phyloP scores from a whole-genome alignment of 2,113 vertebrate genomes.

The Origma solitaria region DNA sequence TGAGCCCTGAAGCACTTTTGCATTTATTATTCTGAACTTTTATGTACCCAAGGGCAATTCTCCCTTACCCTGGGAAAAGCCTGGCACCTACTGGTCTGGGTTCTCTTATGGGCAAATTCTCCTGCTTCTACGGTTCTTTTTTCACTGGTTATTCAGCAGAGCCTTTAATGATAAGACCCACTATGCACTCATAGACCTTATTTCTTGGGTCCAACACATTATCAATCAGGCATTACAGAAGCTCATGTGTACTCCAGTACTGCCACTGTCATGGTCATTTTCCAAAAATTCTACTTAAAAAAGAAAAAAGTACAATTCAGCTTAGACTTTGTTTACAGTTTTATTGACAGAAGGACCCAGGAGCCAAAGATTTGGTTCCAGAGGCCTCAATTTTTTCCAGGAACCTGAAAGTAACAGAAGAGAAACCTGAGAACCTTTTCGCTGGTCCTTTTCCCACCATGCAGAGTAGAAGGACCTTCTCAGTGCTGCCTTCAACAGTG shows the following conservation, averaged over 20 bases:
- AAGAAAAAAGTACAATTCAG: not conserved
- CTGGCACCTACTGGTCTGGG: not conserved
- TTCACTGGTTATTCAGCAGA: not conserved
- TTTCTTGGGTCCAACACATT: not conserved
- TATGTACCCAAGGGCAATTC: fast-evolving
- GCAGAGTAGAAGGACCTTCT: not conserved
- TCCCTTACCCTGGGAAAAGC: not conserved
- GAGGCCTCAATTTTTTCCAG: not conserved
- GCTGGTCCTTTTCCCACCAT: fast-evolving
- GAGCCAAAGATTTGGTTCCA: not conserved
- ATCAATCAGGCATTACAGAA: not conserved
- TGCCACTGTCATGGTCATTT: too few species aligned
- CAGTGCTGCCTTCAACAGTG: not conserved
- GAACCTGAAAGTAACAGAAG: slow-evolving; percentile 20
- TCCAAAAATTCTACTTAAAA: not conserved
- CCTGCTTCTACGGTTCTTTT: not conserved
- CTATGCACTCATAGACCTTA: not conserved
- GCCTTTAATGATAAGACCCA: not conserved
- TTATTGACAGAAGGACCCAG: not conserved
- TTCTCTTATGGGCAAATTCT: not conserved
- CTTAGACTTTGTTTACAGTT: not conserved
- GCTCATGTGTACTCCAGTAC: fast-evolving
- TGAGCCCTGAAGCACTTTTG: not conserved
- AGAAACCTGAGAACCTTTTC: not conserved
- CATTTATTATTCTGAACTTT: not conserved